Conservation (phyloP, 2,113 vertebrate species). For the Centropus unirufus region DNA sequence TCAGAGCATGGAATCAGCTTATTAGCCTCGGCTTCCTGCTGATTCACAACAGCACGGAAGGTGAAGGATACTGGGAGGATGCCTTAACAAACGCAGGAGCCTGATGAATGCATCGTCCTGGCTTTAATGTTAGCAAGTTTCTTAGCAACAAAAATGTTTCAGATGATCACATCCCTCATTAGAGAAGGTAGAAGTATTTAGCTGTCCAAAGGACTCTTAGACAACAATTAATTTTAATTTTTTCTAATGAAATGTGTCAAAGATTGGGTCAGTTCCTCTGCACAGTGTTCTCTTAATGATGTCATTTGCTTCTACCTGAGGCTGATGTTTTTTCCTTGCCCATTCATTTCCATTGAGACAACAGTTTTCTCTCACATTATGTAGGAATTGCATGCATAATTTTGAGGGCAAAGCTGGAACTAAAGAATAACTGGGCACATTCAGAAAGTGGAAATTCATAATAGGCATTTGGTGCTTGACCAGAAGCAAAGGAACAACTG, state of each 20-base stretch:
- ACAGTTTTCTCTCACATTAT: neutral
- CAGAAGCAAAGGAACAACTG: neutral
- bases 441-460: neutral
- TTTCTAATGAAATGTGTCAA: neutral
- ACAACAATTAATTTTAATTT: neutral
- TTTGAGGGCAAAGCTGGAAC: neutral
- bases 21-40: neutral
- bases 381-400: neutral
- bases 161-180: neutral
- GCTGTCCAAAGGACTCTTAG: neutral
- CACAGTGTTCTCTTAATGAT: neutral
- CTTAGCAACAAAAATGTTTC: constrained; percentile 32
- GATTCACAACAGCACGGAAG: neutral
- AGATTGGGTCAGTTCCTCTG: neutral
- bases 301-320: no score
- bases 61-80: neutral
- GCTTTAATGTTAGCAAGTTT: neutral
- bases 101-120: neutral
- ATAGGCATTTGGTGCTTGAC: neutral
- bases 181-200: neutral
- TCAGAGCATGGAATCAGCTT: neutral
- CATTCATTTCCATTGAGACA: neutral
- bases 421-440: neutral
- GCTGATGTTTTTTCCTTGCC: neutral
- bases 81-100: neutral